A percentile compares a stretch with the other conserved stretches of the same genome.
Evolutionary conservation across 2,888 invertebrate genomes (phyloP).

Genomic region (Plebejus argus): DNA sequence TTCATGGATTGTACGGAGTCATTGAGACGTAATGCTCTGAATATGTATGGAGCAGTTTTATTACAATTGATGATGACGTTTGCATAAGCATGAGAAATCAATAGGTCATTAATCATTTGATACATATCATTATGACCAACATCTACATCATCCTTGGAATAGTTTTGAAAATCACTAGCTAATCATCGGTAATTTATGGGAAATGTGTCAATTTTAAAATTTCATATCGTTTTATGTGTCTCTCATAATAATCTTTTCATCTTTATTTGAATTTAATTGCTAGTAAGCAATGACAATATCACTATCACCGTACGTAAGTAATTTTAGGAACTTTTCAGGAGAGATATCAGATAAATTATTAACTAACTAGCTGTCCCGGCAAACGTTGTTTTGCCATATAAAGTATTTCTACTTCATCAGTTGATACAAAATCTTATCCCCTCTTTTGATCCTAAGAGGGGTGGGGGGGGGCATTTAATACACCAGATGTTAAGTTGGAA

Average conservation of each 20-base stretch:
- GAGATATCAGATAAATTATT: no score
- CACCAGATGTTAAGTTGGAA: no score
- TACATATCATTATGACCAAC: constrained; percentile 4
- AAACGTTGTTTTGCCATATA: no score
- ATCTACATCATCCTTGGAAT: constrained; percentile 4
- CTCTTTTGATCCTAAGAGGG: no score
- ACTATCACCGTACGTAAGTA: no score
- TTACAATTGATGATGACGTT: constrained; percentile 15
- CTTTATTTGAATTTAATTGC: background rate
- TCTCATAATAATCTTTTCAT: background rate
- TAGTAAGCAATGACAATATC: background rate
- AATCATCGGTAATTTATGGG: background rate
- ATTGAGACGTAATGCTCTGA: background rate
- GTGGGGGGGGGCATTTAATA: no score
- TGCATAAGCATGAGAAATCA: constrained; percentile 21
- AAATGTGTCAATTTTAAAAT: constrained; percentile 9
- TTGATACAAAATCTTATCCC: no score
- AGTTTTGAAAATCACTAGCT: background rate
- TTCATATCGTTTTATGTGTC: background rate
- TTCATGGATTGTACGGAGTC: constrained; percentile 22
- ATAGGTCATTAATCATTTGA: constrained; percentile 16
- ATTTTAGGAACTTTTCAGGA: no score
- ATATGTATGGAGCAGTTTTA: constrained; percentile 18
- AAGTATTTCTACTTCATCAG: no score
- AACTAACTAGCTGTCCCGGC: no score